Percentiles rank a stretch among this genome's conserved stretches.
These are phyloP conservation scores for Tetragnatha montana DNA, from an alignment of 2,888 invertebrate genomes.

Conservation along the genomic window DNA sequence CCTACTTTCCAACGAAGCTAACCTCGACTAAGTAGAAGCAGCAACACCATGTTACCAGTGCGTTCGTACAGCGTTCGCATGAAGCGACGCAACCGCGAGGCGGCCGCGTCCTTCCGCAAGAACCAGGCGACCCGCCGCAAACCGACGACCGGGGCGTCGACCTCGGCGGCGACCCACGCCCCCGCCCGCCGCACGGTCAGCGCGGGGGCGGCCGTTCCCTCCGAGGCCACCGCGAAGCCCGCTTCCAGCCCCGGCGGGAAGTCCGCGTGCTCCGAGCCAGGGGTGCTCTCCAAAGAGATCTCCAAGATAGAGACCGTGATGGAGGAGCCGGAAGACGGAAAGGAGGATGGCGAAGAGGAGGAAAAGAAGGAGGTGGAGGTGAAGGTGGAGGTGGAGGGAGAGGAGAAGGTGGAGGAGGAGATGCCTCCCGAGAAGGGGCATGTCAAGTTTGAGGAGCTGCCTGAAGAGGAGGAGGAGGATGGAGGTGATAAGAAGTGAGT, in stretches of 20 bases:
- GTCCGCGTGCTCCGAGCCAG: conserved; percentile 61
- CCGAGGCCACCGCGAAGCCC: conserved; percentile 38
- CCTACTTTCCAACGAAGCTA: too few species aligned
- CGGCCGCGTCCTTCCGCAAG: conserved; percentile 71
- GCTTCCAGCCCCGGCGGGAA: conserved; percentile 52
- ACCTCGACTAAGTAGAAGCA: too few species aligned
- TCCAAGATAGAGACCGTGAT: conserved; percentile 52
- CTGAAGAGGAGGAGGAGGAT: conserved; percentile 11
- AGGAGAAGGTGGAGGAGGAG: not conserved
- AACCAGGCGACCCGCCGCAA: conserved; percentile 67
- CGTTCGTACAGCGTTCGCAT: conserved; percentile 72
- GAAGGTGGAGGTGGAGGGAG: not conserved
- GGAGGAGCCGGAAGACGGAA: conserved; percentile 50
- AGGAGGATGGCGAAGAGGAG: conserved; percentile 11
- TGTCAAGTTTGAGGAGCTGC: conserved; percentile 20
- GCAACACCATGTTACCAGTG: conserved; percentile 71
- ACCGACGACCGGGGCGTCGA: not conserved
- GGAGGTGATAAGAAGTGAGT: conserved; percentile 30
- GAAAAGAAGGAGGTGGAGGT: not conserved
- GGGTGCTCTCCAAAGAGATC: conserved; percentile 40
- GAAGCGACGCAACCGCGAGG: conserved; percentile 71
- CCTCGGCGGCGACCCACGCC: conserved; percentile 26
- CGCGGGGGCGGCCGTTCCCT: conserved; percentile 39
- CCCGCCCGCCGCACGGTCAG: conserved; percentile 67
- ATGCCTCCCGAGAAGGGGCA: conserved; percentile 11